Conservation (phyloP, 2,113 vertebrate species). For the Percina caprodes region DNA sequence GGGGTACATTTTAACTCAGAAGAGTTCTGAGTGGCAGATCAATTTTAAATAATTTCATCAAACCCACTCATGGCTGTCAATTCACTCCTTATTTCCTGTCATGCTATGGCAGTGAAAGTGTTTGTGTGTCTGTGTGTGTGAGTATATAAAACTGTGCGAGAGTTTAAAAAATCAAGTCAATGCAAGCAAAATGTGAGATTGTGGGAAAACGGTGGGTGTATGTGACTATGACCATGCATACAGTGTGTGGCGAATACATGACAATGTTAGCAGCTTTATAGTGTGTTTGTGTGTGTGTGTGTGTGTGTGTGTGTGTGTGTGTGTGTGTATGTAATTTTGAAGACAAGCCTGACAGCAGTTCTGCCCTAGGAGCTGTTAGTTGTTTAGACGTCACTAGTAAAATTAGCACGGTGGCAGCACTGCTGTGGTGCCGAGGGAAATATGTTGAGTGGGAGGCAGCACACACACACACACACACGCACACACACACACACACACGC, state of each 20-base stretch:
- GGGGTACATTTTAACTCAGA: conserved; percentile 4
- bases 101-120: background rate
- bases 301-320: background rate
- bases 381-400: conserved; percentile 60
- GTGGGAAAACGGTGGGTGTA: background rate
- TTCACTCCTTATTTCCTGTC: conserved; percentile 27
- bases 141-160: background rate
- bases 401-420: conserved; percentile 52
- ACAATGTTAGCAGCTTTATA: background rate
- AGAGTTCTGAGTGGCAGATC: conserved; percentile 29
- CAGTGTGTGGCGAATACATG: background rate
- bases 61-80: conserved; percentile 13
- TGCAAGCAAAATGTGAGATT: background rate
- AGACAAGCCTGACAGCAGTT: conserved; percentile 45
- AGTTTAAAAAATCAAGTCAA: background rate
- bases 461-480: background rate
- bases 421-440: conserved; percentile 44
- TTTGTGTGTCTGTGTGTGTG: background rate
- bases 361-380: conserved; percentile 33
- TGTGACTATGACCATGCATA: background rate
- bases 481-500: background rate
- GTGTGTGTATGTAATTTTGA: conserved; percentile 33
- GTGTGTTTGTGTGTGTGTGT: conserved; percentile 11
- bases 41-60: conserved; percentile 16
- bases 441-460: conserved; percentile 66